These are phyloP conservation scores for Acheta domesticus DNA, from an alignment of 2,888 invertebrate species.

Conservation along the genomic window DNA sequence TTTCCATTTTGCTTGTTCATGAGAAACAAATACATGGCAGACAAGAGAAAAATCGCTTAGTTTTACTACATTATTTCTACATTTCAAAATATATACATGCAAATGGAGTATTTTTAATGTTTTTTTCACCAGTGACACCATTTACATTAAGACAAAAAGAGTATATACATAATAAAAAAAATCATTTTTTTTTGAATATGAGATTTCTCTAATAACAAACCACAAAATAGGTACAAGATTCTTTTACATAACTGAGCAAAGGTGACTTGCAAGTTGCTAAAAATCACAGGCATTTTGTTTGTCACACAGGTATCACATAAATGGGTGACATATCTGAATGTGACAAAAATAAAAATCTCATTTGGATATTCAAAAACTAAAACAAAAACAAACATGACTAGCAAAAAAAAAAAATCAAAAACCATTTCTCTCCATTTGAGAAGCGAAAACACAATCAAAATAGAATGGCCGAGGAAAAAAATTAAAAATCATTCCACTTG, in stretches of 20 bases:
- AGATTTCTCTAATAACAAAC: background rate
- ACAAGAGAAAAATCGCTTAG: background rate
- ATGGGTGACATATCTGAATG: background rate
- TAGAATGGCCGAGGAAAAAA: too few relatives aligned
- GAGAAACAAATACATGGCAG: slow-evolving; percentile 1
- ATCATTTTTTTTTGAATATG: background rate
- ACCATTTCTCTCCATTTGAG: background rate
- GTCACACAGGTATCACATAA: background rate
- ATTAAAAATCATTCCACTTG: too few relatives aligned
- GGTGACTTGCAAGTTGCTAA: background rate
- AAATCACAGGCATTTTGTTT: slow-evolving; percentile 5
- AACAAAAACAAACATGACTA: background rate
- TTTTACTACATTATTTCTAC: background rate
- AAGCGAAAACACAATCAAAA: background rate
- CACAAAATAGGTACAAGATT: background rate
- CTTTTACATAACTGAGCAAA: background rate
- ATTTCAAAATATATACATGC: slow-evolving; percentile 18
- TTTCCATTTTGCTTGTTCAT: background rate
- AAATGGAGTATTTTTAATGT: background rate
- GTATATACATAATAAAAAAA: background rate
- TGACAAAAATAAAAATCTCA: slow-evolving; percentile 18
- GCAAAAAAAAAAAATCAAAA: too few relatives aligned
- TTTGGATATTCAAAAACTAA: background rate
- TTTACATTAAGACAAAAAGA: background rate
- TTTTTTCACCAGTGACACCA: slow-evolving; percentile 18